These are phyloP conservation scores for Ormyrus labotus DNA, from an alignment of 2,888 invertebrate genomes.

Conservation along the genomic window DNA sequence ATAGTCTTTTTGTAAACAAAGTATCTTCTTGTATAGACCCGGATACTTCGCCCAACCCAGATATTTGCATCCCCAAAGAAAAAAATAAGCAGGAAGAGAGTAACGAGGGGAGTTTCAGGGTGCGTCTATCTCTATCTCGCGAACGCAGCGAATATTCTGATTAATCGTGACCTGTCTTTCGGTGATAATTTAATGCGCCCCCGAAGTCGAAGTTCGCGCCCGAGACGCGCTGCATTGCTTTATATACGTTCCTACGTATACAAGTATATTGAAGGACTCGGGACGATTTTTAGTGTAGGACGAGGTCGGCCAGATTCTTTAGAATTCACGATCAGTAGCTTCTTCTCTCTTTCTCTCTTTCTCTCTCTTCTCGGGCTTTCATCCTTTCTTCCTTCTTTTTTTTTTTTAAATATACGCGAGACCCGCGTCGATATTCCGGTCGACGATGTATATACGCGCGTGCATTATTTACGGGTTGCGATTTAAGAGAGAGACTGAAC, in stretches of 20 bases:
- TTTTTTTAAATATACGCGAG: slow-evolving; percentile 22
- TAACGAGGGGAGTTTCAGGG: neutral
- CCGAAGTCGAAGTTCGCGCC: slow-evolving; percentile 27
- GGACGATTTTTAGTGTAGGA: slow-evolving; percentile 41
- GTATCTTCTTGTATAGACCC: too few relatives aligned
- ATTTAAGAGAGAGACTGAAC: neutral
- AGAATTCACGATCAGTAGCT: slow-evolving; percentile 45
- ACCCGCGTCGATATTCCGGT: slow-evolving; percentile 32
- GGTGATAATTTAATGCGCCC: slow-evolving; percentile 50
- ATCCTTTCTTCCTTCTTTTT: neutral
- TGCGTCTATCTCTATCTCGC: slow-evolving; percentile 3
- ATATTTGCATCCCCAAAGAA: too few relatives aligned
- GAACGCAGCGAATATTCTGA: slow-evolving; percentile 32
- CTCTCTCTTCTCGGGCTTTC: too few relatives aligned
- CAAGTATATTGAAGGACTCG: slow-evolving; percentile 28
- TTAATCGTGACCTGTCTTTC: slow-evolving; percentile 47
- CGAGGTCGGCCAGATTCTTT: slow-evolving; percentile 48
- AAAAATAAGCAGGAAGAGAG: neutral
- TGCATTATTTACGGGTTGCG: slow-evolving; percentile 41
- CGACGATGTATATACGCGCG: neutral
- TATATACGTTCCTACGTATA: neutral
- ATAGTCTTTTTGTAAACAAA: too few relatives aligned
- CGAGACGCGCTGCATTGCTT: slow-evolving; percentile 6
- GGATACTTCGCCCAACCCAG: too few relatives aligned
- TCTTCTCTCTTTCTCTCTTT: neutral